Conservation (phyloP, 2,113 vertebrate species). For the Oryzias javanicus region DNA sequence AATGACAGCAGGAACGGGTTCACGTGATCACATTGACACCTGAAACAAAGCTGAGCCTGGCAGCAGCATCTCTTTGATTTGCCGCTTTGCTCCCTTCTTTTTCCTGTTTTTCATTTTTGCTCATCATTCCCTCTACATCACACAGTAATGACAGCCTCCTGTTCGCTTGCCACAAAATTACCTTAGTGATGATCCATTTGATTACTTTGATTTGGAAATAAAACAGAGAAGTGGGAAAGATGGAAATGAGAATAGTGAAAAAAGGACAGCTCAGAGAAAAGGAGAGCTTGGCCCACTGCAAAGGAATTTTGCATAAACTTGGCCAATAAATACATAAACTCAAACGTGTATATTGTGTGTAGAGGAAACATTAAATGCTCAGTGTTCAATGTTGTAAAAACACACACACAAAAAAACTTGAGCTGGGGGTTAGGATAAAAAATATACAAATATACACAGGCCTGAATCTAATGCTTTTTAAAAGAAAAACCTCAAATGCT, state of each 20-base stretch:
- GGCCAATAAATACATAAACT: constrained; percentile 40
- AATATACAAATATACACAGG: no score
- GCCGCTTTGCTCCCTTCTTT: constrained; percentile 38
- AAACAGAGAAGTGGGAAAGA: constrained; percentile 38
- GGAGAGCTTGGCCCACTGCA: constrained; percentile 55
- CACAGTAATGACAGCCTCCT: constrained; percentile 29
- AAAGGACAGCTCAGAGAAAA: constrained; percentile 21
- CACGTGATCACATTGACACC: constrained; percentile 30
- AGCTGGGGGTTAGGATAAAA: no score
- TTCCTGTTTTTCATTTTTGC: constrained; percentile 38
- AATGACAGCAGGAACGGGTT: constrained; percentile 34
- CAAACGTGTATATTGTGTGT: no score
- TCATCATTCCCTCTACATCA: constrained; percentile 28
- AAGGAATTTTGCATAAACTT: constrained; percentile 63
- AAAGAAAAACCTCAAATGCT: no score
- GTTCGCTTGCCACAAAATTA: constrained; percentile 30
- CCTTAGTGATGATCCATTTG: constrained; percentile 50
- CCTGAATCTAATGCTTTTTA: no score
- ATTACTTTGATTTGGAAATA: constrained; percentile 60
- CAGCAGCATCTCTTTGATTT: constrained; percentile 48
- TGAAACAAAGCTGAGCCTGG: constrained; percentile 42
- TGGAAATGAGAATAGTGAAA: constrained; percentile 43
- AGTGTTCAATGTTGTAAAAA: no score
- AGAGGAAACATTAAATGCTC: no score
- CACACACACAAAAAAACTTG: no score